Conservation (phyloP, 2,888 invertebrate species). For the Falcaria lacertinaria region DNA sequence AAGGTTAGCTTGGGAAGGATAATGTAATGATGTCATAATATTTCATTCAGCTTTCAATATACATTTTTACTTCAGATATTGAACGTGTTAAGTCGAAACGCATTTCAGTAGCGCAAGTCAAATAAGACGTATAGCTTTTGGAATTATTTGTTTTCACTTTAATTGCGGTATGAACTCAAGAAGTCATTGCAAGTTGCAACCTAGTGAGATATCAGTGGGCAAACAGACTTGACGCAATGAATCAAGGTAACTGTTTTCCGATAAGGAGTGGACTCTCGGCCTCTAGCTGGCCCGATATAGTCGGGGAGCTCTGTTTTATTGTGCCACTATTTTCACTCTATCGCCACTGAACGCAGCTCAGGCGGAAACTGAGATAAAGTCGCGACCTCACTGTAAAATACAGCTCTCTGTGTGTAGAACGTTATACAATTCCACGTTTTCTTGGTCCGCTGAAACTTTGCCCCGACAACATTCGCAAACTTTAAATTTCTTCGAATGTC, state of each 20-base stretch:
- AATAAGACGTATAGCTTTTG: background rate
- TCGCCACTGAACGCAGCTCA: slow-evolving; percentile 64
- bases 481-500: slow-evolving; percentile 1
- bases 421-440: slow-evolving; percentile 1
- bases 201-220: slow-evolving; percentile 45
- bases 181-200: slow-evolving; percentile 24
- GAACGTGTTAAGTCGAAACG: background rate
- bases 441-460: background rate
- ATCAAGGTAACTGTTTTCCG: slow-evolving; percentile 73
- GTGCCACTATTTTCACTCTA: slow-evolving; percentile 72
- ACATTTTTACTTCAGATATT: too few species aligned
- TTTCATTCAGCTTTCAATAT: too few species aligned
- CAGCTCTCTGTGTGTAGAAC: slow-evolving; percentile 35
- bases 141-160: background rate
- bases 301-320: slow-evolving; percentile 67
- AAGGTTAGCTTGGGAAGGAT: too few species aligned
- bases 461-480: background rate
- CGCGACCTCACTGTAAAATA: slow-evolving; percentile 65
- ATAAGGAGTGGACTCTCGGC: slow-evolving; percentile 56
- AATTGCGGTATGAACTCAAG: slow-evolving; percentile 2
- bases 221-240: slow-evolving; percentile 63
- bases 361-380: slow-evolving; percentile 75
- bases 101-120: background rate
- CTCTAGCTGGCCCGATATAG: slow-evolving; percentile 49
- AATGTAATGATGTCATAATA: too few species aligned